Evolutionary conservation across 1,140 invertebrate species (phyloP).

Genomic region (Conopomorpha cramerella): DNA sequence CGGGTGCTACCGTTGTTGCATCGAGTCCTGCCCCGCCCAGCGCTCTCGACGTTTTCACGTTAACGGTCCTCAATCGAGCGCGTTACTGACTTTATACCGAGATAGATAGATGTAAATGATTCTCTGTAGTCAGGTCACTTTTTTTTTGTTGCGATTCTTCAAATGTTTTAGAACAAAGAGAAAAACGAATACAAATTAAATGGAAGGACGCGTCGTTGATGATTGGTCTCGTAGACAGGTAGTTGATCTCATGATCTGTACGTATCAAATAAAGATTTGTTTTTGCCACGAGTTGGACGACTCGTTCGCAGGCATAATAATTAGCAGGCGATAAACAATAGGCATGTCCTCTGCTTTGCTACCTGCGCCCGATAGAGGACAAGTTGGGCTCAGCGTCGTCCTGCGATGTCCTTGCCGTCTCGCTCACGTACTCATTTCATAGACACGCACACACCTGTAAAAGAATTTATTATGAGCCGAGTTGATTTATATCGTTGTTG

Average conservation of each 20-base stretch:
- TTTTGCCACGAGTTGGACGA: conserved; percentile 25
- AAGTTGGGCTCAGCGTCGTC: conserved; percentile 24
- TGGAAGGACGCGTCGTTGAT: no score
- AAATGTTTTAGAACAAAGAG: no score
- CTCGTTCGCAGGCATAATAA: conserved; percentile 44
- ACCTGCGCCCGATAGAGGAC: conserved; percentile 52
- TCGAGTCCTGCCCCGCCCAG: conserved; percentile 36
- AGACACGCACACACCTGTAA: conserved; percentile 16
- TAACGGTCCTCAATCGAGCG: conserved; percentile 59
- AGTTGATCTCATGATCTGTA: no score
- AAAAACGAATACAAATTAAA: no score
- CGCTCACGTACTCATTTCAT: conserved; percentile 11
- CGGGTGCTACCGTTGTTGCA: conserved; percentile 23
- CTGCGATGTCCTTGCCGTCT: conserved; percentile 38
- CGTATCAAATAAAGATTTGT: no score
- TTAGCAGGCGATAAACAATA: conserved; percentile 56
- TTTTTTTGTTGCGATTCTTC: no score
- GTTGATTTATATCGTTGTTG: conserved; percentile 1
- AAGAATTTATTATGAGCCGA: neutral
- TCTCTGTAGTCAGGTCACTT: conserved; percentile 18
- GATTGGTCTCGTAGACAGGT: no score
- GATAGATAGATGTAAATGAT: conserved; percentile 31
- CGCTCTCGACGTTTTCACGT: conserved; percentile 53
- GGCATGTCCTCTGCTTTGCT: conserved; percentile 47
- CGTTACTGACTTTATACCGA: conserved; percentile 48